phyloP scores from a whole-genome alignment of 1,140 invertebrate species.

The Latrodectus geometricus region DNA sequence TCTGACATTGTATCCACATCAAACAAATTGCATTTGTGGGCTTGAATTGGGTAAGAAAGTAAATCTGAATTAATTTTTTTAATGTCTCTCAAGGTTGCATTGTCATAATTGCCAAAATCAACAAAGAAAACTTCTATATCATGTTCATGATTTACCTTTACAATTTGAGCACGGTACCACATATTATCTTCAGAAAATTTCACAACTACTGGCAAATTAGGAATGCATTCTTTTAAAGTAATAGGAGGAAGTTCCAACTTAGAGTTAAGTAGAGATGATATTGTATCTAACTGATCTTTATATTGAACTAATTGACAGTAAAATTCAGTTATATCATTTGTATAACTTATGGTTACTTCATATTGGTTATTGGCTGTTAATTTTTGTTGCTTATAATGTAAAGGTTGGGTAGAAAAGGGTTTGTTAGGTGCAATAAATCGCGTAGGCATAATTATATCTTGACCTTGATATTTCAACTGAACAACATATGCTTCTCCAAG shows the following conservation, averaged over 20 bases:
- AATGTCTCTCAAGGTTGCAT: conserved; percentile 1
- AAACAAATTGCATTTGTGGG: conserved; percentile 9
- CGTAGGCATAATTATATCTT: not conserved
- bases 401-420: not conserved
- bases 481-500: conserved; percentile 21
- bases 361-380: not conserved
- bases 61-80: conserved; percentile 3
- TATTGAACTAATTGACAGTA: conserved; percentile 62
- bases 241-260: not conserved
- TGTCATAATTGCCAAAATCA: conserved; percentile 49
- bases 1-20: not conserved
- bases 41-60: not conserved
- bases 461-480: not conserved
- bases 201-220: conserved; percentile 79
- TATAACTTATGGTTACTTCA: conserved; percentile 55
- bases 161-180: conserved; percentile 75
- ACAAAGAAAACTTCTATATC: conserved; percentile 49
- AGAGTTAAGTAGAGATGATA: conserved; percentile 12
- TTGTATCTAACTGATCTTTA: conserved; percentile 25
- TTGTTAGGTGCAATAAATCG: not conserved
- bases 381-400: conserved; percentile 3
- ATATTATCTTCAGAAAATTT: conserved; percentile 77
- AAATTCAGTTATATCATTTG: conserved; percentile 56
- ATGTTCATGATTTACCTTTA: conserved; percentile 24
- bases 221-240: conserved; percentile 59